These are phyloP conservation scores for Drosophila lacteicornis DNA, from an alignment of 1,140 invertebrate species.

Conservation along the genomic window DNA sequence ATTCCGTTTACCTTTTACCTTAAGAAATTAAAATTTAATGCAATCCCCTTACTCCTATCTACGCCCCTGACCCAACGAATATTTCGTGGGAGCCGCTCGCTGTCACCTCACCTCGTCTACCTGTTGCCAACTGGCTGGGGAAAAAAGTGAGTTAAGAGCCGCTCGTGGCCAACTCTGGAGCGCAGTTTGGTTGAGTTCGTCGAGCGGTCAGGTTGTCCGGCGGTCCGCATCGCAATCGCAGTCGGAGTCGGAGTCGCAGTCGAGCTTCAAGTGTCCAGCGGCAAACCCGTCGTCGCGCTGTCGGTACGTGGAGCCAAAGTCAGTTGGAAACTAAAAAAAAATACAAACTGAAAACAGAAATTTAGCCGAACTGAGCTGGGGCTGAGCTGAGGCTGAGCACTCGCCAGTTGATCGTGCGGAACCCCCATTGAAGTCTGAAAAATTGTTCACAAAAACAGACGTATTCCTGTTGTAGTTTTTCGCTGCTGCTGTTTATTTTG, in stretches of 20 bases:
- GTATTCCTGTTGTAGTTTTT: slow-evolving; percentile 8
- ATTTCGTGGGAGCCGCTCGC: slow-evolving; percentile 7
- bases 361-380: slow-evolving; percentile 9
- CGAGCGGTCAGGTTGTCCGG: slow-evolving; percentile 63
- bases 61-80: slow-evolving; percentile 1
- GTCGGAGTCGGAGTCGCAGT: slow-evolving; percentile 38
- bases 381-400: slow-evolving; percentile 36
- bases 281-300: slow-evolving; percentile 53
- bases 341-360: slow-evolving; percentile 5
- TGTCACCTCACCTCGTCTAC: slow-evolving; percentile 39
- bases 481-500: slow-evolving; percentile 44
- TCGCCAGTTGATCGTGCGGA: slow-evolving; percentile 63
- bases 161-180: slow-evolving; percentile 55
- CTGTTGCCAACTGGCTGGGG: slow-evolving; percentile 62
- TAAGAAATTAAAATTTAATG: not conserved
- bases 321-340: slow-evolving; percentile 10
- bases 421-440: slow-evolving; percentile 42
- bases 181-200: slow-evolving; percentile 72
- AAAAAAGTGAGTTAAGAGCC: slow-evolving; percentile 70
- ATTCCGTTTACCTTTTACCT: no score
- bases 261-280: slow-evolving; percentile 51
- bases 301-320: slow-evolving; percentile 35
- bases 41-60: not conserved
- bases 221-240: slow-evolving; percentile 33
- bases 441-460: slow-evolving; percentile 41